Percentiles rank a stretch among this genome's conserved stretches.
These are phyloP conservation scores for Coregonus suidteri DNA, from an alignment of 2,797 vertebrate species.

Conservation along the genomic window DNA sequence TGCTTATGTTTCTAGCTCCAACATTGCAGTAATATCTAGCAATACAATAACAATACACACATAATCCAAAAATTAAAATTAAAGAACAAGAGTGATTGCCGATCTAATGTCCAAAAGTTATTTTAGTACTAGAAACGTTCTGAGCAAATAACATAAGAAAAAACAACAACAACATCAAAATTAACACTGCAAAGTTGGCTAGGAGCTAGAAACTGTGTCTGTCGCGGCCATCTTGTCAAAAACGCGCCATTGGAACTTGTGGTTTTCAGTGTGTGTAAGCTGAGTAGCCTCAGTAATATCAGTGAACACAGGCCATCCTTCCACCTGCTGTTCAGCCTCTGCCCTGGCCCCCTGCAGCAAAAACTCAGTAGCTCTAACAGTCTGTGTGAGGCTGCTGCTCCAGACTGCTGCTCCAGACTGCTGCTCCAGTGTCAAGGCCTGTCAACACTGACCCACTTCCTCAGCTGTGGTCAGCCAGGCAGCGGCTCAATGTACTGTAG, in stretches of 20 bases:
- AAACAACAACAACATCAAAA: too few relatives aligned
- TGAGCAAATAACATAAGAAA: too few relatives aligned
- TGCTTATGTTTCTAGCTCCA: too few relatives aligned
- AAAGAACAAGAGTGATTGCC: too few relatives aligned
- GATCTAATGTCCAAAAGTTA: too few relatives aligned
- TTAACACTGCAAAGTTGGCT: too few relatives aligned
- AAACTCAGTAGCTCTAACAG: slow-evolving; percentile 37
- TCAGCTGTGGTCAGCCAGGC: slow-evolving; percentile 30
- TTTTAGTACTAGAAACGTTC: too few relatives aligned
- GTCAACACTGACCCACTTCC: slow-evolving; percentile 40
- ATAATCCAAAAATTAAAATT: too few relatives aligned
- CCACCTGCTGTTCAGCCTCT: slow-evolving; percentile 58
- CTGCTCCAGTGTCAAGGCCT: slow-evolving; percentile 4
- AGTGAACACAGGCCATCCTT: slow-evolving; percentile 51
- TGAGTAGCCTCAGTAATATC: slow-evolving; percentile 13
- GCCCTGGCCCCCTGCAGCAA: slow-evolving; percentile 21
- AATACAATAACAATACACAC: too few relatives aligned
- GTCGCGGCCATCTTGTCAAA: too few relatives aligned
- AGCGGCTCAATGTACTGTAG: slow-evolving; percentile 29
- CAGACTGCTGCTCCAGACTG: not conserved
- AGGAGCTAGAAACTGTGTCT: too few relatives aligned
- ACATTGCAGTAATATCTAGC: too few relatives aligned
- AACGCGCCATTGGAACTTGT: not conserved
- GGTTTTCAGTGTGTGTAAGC: not conserved
- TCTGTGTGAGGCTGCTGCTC: slow-evolving; percentile 13